Base-by-base conservation (phyloP, 2,888 invertebrate genomes). In the Drosophila testacea region DNA sequence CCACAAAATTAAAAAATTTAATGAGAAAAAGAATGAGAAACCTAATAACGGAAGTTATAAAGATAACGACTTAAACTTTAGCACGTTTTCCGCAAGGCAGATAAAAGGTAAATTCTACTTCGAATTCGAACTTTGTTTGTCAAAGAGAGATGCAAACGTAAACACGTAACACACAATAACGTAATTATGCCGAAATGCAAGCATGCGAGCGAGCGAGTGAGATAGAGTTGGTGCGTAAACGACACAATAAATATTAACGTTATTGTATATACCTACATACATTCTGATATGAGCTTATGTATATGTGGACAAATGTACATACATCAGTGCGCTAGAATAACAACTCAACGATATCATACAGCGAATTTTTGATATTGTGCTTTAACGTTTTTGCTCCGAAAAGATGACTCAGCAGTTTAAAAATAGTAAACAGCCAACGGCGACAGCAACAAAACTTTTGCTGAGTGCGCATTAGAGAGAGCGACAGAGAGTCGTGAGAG, bases 361-460 rank as follows among this genome's bases (percentile, higher is more conserved):
- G 41, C 38, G 56, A 60, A 65, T 67, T 47, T 57, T 62, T 70
- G 59, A 71, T 73, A 67, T 73, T 81, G 63, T 73, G 75, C 76
- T 76, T 83, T 76, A 85, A 82, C 86, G 69, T 81, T 84, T 74
- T 76, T 88, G 86, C 86, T 88, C 59, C 81, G 75, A 79, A 79
- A 79, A 56, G 74, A 90, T 92, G 92, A 92, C 92, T 92, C 92
- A 92, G 92, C 92, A 91, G 83, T 91, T 92, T 92, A 92, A 90
- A 92, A 92, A 92, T 92, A 92, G 92, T 92, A 92, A 92, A 92
- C 91, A 92, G 88, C 88, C 78, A 82, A 70, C 67, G 70, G 86
- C 73, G 44, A 57, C 60, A 69, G 30, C 64, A 69, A 30, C 77
- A 63, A 73, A 72, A 34, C 32, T 56, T 64, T 79, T 73, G 67